Evolutionary conservation across 2,113 vertebrate species (phyloP), one percentile per base, ranked within the genome.

Genomic region (Lophura nycthemera): DNA sequence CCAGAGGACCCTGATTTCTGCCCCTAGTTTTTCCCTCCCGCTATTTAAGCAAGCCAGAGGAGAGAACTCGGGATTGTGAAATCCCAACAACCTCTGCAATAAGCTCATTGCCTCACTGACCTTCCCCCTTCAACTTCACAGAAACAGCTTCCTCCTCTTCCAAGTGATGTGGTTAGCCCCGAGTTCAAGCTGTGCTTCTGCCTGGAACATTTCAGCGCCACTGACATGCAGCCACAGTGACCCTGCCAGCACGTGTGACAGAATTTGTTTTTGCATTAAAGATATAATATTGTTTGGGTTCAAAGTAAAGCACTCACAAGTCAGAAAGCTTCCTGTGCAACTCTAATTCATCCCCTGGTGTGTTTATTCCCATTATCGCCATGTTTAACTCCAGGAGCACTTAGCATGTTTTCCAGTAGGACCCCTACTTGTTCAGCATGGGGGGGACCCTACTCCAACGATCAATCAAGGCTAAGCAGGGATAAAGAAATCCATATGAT

Each of bases 361-460:
- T 95, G 95, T 95, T 94, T 96, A 95, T 90, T 82, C 95, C 88
- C 47, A 89, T 91, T 95, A 96, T 93, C 91, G 6, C 64, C 78
- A 80, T 93, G 92, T 94, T 92, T 95, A 95, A 83, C 94, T 75
- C 60, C 72, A 65, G 85, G 40, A 89, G 91, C 93, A 93, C 82
- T 91, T 77, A 80, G 87, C 12, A 69, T 29, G 76, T 83, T 95
- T 95, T 92, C 89, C 93, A 97, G 82, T 63, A 93, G 85, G 69
- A 92, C 52, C 24, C 66, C 65, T 88, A 66, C 72, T 86, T 78
- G 83, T 83, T 91, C 78, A 61, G 82, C 47, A 29, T 52, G 54
- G 75, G 29, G 29, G 67, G 42, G 56, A 92, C 5, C 1, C 8
- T 52, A 63, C 30, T 74, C 60, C 43, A 93, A 38, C 75, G 45